phyloP scores from a whole-genome alignment of 1,140 invertebrate species.

The Aporrectodea caliginosa region DNA sequence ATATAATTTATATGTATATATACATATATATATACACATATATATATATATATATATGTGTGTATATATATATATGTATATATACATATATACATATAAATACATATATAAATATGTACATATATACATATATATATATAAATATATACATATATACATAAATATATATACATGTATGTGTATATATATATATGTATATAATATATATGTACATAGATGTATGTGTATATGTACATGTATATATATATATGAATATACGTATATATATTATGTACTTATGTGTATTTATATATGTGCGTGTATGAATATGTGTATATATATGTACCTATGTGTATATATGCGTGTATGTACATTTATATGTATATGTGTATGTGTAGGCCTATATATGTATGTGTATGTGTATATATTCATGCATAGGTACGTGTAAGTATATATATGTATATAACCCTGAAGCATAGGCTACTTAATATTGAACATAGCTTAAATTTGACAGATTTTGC shows the following conservation, averaged over 20 bases:
- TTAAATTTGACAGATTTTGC: too few species aligned
- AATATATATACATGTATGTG: neutral
- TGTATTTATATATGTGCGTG: neutral
- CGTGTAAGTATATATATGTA: too few species aligned
- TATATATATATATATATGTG: neutral
- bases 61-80: neutral
- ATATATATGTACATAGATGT: neutral
- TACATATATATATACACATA: neutral
- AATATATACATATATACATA: too few species aligned
- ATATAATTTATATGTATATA: constrained; percentile 1
- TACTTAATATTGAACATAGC: too few species aligned
- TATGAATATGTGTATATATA: neutral
- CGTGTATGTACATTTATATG: neutral
- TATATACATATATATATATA: too few species aligned
- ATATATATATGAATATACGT: neutral
- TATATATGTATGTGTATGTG: too few species aligned
- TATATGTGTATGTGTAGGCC: too few species aligned
- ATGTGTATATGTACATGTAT: neutral
- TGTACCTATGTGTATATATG: neutral
- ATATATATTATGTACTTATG: neutral
- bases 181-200: too few species aligned
- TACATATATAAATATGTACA: too few species aligned
- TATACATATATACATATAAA: neutral
- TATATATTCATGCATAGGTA: too few species aligned
- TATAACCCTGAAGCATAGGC: too few species aligned